phyloP scores from a whole-genome alignment of 2,888 invertebrate genomes.

The Ellobium chinense region DNA sequence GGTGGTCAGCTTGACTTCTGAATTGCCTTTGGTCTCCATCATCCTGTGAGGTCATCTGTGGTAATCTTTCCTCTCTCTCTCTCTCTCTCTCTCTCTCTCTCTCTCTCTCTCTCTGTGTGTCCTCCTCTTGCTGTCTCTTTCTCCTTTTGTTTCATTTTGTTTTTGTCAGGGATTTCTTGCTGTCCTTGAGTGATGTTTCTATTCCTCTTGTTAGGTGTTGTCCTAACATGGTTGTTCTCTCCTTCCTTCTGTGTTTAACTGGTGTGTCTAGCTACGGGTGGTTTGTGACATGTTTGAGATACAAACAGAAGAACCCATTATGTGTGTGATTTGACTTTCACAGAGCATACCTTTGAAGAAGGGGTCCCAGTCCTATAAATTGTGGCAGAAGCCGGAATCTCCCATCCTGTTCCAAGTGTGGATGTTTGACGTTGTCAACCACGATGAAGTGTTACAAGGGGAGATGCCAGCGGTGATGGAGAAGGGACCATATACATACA shows the following conservation, averaged over 20 bases:
- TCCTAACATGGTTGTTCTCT: background rate
- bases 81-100: too few species aligned
- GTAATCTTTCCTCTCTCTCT: too few species aligned
- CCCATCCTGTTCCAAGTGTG: slow-evolving; percentile 70
- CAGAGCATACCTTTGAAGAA: slow-evolving; percentile 87
- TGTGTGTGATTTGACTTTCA: background rate
- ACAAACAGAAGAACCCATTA: too few species aligned
- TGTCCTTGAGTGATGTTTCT: background rate
- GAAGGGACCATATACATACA: slow-evolving; percentile 65
- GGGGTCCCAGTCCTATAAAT: slow-evolving; percentile 86
- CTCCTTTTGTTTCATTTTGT: background rate
- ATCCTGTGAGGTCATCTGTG: too few species aligned
- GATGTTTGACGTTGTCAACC: slow-evolving; percentile 71
- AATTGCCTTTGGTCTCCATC: too few species aligned
- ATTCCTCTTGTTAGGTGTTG: background rate
- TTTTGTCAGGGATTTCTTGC: background rate
- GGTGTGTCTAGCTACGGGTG: background rate
- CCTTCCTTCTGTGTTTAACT: background rate
- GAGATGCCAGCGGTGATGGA: slow-evolving; percentile 53
- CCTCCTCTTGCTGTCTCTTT: too few species aligned
- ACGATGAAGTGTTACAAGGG: slow-evolving; percentile 54
- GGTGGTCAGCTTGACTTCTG: too few species aligned
- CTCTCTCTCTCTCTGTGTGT: too few species aligned
- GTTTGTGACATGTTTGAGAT: background rate
- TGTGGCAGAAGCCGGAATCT: slow-evolving; percentile 85